Percentiles rank a stretch among this genome's conserved stretches.
Conservation (phyloP, 2,113 vertebrate species). For the Meleagris gallopavo region DNA sequence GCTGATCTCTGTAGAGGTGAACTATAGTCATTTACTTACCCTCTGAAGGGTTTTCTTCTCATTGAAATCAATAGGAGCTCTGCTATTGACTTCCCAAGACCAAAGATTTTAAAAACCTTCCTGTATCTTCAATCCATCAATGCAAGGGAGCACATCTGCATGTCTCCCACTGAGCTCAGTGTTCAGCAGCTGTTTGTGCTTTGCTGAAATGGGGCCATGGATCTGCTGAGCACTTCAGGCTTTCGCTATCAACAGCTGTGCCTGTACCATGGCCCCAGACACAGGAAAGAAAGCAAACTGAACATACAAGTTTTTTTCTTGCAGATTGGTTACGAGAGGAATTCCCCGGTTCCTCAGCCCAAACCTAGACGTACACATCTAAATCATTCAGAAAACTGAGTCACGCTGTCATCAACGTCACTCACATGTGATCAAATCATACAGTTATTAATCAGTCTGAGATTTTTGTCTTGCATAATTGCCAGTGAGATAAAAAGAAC, state of each 20-base stretch:
- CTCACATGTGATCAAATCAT: not conserved
- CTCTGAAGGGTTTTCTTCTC: not conserved
- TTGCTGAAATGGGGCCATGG: rapidly evolving
- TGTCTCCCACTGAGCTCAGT: not conserved
- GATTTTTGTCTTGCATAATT: not conserved
- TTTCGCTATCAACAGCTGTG: not conserved
- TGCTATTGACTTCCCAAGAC: not conserved
- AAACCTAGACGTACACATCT: not conserved
- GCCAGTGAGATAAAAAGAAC: not conserved
- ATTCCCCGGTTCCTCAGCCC: not conserved
- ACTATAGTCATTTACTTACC: not conserved
- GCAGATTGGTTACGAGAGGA: not conserved
- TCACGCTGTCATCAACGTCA: not conserved
- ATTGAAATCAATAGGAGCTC: not conserved
- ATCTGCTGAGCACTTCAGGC: not conserved
- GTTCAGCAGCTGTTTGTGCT: not conserved
- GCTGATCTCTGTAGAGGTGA: not conserved
- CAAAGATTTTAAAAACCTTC: not conserved
- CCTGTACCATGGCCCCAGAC: not conserved
- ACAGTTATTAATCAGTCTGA: not conserved
- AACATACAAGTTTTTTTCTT: not conserved
- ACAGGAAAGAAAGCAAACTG: not conserved
- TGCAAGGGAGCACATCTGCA: not conserved
- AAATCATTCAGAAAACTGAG: not conserved
- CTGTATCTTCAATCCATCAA: not conserved